Evolutionary conservation across 2,888 invertebrate genomes (phyloP).

Genomic region (Heliconius aoede): DNA sequence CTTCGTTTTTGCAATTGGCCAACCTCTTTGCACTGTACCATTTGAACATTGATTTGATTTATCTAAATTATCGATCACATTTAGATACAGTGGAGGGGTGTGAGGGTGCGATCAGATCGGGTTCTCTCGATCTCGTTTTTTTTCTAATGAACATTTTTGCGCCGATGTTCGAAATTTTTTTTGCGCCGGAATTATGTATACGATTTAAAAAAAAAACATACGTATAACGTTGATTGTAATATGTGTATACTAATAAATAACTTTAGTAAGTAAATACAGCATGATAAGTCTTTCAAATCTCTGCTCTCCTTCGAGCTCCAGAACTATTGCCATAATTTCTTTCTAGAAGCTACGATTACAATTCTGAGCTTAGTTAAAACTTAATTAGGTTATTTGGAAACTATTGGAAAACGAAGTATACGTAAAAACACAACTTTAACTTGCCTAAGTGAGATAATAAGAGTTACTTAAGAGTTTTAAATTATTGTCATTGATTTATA

Average conservation of each 20-base stretch:
- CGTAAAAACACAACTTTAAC: conserved; percentile 83
- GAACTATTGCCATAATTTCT: conserved; percentile 50
- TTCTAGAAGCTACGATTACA: conserved; percentile 60
- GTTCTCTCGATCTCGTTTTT: conserved; percentile 53
- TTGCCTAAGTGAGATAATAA: conserved; percentile 84
- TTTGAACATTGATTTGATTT: conserved; percentile 59
- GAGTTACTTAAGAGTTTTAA: conserved; percentile 80
- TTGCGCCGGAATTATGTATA: conserved; percentile 83
- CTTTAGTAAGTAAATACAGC: conserved; percentile 69
- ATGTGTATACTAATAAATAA: conserved; percentile 81
- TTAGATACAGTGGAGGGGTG: conserved; percentile 83
- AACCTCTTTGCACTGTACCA: conserved; percentile 82
- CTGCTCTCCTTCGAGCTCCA: conserved; percentile 45
- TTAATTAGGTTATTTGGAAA: conserved; percentile 73
- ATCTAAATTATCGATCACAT: conserved; percentile 51
- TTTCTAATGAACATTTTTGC: conserved; percentile 63
- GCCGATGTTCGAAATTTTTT: conserved; percentile 73
- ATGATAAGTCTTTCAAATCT: conserved; percentile 49
- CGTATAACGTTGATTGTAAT: conserved; percentile 83
- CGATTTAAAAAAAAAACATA: conserved; percentile 78
- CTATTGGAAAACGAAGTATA: conserved; percentile 83
- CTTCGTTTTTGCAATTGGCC: conserved; percentile 85
- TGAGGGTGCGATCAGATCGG: conserved; percentile 55
- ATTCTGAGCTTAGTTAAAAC: conserved; percentile 77
- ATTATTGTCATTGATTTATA: conserved; percentile 80